phyloP scores from a whole-genome alignment of 1,140 invertebrate species.

The Ostrea denselamellosa region DNA sequence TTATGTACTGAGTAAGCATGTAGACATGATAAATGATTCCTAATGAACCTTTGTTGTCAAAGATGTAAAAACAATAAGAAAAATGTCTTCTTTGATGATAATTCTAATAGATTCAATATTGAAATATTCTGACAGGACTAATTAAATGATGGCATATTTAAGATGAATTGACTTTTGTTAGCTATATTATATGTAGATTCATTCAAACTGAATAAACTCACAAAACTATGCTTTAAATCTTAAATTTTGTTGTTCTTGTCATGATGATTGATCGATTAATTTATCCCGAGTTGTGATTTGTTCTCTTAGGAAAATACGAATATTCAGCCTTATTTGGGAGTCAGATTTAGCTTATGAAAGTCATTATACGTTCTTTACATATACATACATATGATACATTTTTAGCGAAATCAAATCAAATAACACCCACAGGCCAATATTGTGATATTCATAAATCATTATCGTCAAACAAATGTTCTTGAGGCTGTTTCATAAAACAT shows the following conservation, averaged over 20 bases:
- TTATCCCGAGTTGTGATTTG: too few relatives aligned
- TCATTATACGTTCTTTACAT: too few relatives aligned
- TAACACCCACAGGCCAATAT: too few relatives aligned
- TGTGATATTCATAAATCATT: too few relatives aligned
- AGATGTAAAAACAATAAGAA: not conserved
- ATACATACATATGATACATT: too few relatives aligned
- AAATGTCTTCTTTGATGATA: conserved; percentile 17
- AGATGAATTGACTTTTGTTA: not conserved
- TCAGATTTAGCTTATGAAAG: too few relatives aligned
- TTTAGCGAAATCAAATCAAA: too few relatives aligned
- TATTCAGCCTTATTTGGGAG: too few relatives aligned
- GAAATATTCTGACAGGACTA: conserved; percentile 18
- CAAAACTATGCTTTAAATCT: not conserved
- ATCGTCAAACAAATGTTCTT: too few relatives aligned
- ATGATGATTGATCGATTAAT: not conserved
- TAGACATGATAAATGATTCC: not conserved
- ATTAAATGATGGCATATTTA: not conserved
- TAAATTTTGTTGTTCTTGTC: not conserved
- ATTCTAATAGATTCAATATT: not conserved
- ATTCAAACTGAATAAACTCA: not conserved
- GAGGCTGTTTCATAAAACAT: too few relatives aligned
- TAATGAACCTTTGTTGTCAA: conserved; percentile 1
- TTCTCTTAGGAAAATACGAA: too few relatives aligned
- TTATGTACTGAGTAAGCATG: not conserved
- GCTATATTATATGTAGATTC: conserved; percentile 21